Evolutionary conservation across 2,888 invertebrate genomes (phyloP).

Genomic region (Latrodectus hesperus): DNA sequence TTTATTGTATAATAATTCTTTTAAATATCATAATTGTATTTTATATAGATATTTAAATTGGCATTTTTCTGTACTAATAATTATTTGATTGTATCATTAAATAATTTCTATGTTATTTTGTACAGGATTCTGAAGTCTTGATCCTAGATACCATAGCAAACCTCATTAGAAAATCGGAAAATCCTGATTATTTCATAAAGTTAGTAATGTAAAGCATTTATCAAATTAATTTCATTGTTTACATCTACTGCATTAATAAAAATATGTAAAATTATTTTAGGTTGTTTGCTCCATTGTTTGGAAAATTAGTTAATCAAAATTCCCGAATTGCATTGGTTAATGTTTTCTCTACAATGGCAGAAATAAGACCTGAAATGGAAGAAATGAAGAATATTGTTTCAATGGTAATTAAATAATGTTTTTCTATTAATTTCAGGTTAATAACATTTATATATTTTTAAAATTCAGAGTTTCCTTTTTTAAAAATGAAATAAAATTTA

Average conservation of each 20-base stretch:
- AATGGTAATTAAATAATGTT: conserved; percentile 21
- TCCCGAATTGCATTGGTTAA: conserved; percentile 53
- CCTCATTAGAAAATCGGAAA: conserved; percentile 40
- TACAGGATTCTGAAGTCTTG: conserved; percentile 64
- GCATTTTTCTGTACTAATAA: not conserved
- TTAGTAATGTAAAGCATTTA: not conserved
- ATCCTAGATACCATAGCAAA: conserved; percentile 51
- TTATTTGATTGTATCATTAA: not conserved
- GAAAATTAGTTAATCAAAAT: conserved; percentile 38
- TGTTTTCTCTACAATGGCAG: conserved; percentile 79
- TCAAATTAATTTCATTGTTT: not conserved
- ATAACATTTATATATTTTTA: too few relatives aligned
- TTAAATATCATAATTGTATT: too few relatives aligned
- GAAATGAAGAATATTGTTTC: conserved; percentile 86
- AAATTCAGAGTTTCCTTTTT: too few relatives aligned
- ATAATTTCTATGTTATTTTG: not conserved
- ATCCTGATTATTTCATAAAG: conserved; percentile 42
- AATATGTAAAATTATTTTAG: conserved; percentile 18
- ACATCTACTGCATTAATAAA: not conserved
- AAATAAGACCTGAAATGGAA: conserved; percentile 89
- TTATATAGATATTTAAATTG: not conserved
- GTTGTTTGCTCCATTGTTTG: conserved; percentile 65
- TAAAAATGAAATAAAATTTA: too few relatives aligned
- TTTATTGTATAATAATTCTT: too few relatives aligned
- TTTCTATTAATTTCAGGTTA: not conserved